Evolutionary conservation across 2,797 vertebrate species (phyloP).

Genomic region (Neoniphon sammara): DNA sequence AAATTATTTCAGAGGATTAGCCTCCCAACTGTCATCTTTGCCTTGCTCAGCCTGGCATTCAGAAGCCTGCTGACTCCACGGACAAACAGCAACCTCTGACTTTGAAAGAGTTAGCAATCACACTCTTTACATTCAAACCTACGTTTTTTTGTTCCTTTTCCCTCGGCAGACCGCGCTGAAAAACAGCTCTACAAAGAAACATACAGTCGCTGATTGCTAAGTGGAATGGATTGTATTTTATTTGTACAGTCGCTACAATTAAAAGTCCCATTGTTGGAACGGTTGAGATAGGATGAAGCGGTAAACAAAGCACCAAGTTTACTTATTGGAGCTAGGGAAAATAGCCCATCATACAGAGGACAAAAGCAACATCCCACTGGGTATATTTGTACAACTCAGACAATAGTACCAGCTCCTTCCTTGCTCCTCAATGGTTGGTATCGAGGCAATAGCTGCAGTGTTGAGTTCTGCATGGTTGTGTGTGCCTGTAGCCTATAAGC

Average conservation of each 20-base stretch:
- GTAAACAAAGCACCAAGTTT: constrained; percentile 52
- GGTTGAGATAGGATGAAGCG: constrained; percentile 25
- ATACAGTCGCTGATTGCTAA: constrained; percentile 27
- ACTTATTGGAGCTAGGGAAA: constrained; percentile 45
- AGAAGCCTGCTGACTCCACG: constrained; percentile 66
- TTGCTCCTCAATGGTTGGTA: constrained; percentile 17
- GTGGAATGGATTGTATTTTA: constrained; percentile 29
- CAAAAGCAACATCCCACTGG: constrained; percentile 47
- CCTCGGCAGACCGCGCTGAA: background rate
- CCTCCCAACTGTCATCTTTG: constrained; percentile 74
- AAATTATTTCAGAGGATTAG: constrained; percentile 81
- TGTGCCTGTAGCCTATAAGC: constrained; percentile 40
- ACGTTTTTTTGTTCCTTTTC: background rate
- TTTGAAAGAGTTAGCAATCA: constrained; percentile 50
- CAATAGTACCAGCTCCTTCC: constrained; percentile 47
- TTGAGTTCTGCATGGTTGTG: constrained; percentile 36
- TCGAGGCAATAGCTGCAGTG: constrained; percentile 41
- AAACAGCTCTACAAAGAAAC: constrained; percentile 4
- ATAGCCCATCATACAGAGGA: constrained; percentile 27
- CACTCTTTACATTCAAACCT: background rate
- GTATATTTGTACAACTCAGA: constrained; percentile 61
- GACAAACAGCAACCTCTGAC: constrained; percentile 70
- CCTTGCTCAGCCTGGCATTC: constrained; percentile 65
- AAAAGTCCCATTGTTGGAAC: constrained; percentile 39
- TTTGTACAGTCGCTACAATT: constrained; percentile 51